Percentiles rank a stretch among this genome's conserved stretches.
phyloP scores from a whole-genome alignment of 2,888 invertebrate species.

The Herminia tarsipennalis region DNA sequence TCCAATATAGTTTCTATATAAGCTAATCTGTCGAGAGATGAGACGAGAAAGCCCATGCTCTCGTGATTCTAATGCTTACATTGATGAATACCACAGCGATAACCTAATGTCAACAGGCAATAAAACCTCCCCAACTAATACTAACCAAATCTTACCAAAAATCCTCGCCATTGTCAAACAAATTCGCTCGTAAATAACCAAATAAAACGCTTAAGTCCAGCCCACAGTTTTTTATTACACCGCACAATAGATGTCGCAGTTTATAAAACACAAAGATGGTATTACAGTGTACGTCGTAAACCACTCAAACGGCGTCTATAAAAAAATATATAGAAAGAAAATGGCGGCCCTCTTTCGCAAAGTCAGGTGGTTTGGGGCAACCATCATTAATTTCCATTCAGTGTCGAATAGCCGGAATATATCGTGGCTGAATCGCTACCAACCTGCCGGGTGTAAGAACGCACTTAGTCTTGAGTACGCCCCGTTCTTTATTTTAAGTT shows the following conservation, averaged over 20 bases:
- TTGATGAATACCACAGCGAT: too few species aligned
- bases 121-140: neutral
- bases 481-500: conserved; percentile 49
- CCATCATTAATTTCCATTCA: conserved; percentile 82
- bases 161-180: neutral
- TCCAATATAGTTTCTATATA: neutral
- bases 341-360: conserved; percentile 65
- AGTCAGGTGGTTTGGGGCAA: conserved; percentile 73
- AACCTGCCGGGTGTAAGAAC: conserved; percentile 36
- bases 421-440: conserved; percentile 45
- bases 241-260: conserved; percentile 14
- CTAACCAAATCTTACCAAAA: neutral
- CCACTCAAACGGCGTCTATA: conserved; percentile 55
- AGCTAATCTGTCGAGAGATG: neutral
- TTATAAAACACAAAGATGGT: conserved; percentile 35
- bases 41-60: too few species aligned
- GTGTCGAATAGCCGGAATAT: conserved; percentile 61
- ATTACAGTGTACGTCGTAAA: conserved; percentile 58
- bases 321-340: conserved; percentile 60
- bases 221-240: conserved; percentile 2
- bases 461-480: conserved; percentile 38
- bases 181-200: neutral
- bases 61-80: too few species aligned
- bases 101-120: too few species aligned
- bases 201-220: neutral